Evolutionary conservation across 2,888 invertebrate species (phyloP), one percentile per base, ranked within the genome.

Genomic region (Aphidius colemani): DNA sequence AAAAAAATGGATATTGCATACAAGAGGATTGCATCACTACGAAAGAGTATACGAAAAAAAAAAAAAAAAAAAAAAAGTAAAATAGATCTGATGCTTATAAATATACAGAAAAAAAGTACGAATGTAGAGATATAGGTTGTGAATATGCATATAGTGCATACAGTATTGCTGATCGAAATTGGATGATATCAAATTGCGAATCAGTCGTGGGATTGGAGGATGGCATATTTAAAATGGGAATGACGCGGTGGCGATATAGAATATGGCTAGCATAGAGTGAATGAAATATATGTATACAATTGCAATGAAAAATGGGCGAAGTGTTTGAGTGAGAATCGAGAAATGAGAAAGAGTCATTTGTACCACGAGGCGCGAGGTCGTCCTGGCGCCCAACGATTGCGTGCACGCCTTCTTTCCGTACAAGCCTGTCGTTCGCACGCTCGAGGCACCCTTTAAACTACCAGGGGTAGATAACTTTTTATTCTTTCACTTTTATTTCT

Each of bases 351-450:
- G 75, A 76, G 72, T 78, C 76, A 77, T 80, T 78, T 79, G 80
- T 79, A 78, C 79, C 78, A 80, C 73, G 76, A 75, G 77, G 78
- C 70, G 78, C 78, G 77, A 78, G 77, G 74, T 78, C 76, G 59
- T 49, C 59, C 50, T 41, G 59, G 59, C 59, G 74, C 75, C 66
- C 66, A 68, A 70, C 67, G 77, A 70, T 79, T 78, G 80, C 80
- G 78, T 79, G 79, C 72, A 69, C 71, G 74, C 71, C 64, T 70
- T 65, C 65, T 70, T 66, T 70, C 67, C 67, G 71, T 72, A 72
- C 75, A 74, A 75, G 68, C 70, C 73, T 72, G 75, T 71, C 77
- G 74, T 76, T 78, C 78, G 70, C 78, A 77, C 76, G 75, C 77
- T 75, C 75, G 70, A 71, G 66, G 68, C 69, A 58, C 73, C 74